A percentile compares a stretch with the other conserved stretches of the same genome.
These are phyloP conservation scores for Sitta europaea DNA, from an alignment of 2,113 vertebrate species.

Conservation along the genomic window DNA sequence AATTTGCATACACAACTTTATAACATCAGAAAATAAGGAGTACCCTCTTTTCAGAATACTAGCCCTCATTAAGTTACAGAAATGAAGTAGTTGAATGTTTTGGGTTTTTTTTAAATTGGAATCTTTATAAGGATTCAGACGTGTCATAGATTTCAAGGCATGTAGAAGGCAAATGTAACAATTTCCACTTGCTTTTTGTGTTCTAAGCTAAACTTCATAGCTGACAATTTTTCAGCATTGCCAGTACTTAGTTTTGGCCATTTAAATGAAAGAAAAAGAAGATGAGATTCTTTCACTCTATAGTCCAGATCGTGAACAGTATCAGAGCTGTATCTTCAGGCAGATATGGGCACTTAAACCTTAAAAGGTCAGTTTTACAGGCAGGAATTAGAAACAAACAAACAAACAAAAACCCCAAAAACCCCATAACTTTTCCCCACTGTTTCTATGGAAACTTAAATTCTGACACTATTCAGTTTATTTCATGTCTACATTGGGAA, in stretches of 20 bases:
- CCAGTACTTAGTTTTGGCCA: not conserved
- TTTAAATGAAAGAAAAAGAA: not conserved
- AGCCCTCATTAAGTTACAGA: not conserved
- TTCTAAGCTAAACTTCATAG: not conserved
- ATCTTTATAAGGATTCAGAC: not conserved
- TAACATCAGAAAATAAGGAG: not conserved
- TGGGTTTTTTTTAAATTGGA: not conserved
- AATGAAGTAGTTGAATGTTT: not conserved
- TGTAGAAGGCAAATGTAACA: not conserved
- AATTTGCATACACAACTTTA: not conserved
- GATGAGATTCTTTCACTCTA: not conserved
- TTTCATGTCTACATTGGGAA: not conserved
- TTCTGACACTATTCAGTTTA: not conserved
- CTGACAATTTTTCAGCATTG: not conserved
- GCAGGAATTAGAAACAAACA: not conserved
- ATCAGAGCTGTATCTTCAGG: not conserved
- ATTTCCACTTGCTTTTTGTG: not conserved
- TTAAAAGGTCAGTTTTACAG: not conserved
- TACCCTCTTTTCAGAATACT: not conserved
- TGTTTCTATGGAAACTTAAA: not conserved
- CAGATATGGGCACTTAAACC: not conserved
- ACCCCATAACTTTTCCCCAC: accelerated
- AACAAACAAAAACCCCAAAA: not conserved
- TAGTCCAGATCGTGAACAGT: accelerated
- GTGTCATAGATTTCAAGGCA: not conserved